phyloP scores from a whole-genome alignment of 2,888 invertebrate genomes.

The Graphium colonna region DNA sequence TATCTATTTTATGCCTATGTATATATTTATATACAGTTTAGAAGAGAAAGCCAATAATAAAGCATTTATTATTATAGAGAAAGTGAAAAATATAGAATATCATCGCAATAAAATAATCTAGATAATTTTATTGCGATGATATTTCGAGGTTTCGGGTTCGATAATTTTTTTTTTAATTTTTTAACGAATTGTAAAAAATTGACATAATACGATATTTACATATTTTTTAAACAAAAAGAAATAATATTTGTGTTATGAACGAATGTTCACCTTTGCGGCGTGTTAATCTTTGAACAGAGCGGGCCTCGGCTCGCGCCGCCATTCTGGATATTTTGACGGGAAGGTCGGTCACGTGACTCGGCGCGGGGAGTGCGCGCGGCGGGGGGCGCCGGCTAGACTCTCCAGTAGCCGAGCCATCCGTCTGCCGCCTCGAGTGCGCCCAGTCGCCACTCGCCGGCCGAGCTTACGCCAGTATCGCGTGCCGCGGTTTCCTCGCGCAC shows the following conservation, averaged over 20 bases:
- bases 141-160: too few relatives aligned
- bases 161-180: too few relatives aligned
- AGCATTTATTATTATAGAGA: too few relatives aligned
- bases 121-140: too few relatives aligned
- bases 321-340: conserved; percentile 89
- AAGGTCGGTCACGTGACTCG: conserved; percentile 90
- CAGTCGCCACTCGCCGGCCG: conserved; percentile 69
- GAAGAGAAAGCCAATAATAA: too few relatives aligned
- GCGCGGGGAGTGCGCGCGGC: conserved; percentile 54
- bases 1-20: too few relatives aligned
- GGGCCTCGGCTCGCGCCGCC: conserved; percentile 71
- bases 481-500: conserved; percentile 34
- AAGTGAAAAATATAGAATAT: too few relatives aligned
- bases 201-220: too few relatives aligned
- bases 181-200: too few relatives aligned
- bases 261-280: background rate
- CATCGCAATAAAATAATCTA: too few relatives aligned
- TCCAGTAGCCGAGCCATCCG: conserved; percentile 81
- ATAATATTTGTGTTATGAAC: background rate
- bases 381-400: conserved; percentile 81
- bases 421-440: conserved; percentile 75
- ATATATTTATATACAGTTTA: too few relatives aligned
- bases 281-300: conserved; percentile 46
- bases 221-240: background rate
- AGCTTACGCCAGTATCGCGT: conserved; percentile 48